These are phyloP conservation scores for Argyresthia goedartella DNA, from an alignment of 2,888 invertebrate genomes.

Conservation along the genomic window DNA sequence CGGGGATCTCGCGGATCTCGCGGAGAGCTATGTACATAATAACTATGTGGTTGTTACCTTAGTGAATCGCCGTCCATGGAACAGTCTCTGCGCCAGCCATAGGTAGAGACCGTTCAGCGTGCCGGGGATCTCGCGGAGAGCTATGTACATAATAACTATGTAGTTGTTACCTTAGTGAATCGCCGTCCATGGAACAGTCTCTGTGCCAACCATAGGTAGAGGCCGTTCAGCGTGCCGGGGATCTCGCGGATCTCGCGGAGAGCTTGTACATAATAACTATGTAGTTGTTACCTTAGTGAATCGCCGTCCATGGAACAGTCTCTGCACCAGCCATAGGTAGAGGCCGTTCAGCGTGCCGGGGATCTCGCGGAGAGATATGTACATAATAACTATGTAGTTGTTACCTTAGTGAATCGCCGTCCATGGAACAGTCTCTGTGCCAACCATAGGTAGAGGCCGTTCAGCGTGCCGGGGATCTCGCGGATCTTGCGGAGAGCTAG, in stretches of 20 bases:
- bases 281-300: constrained; percentile 64
- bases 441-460: constrained; percentile 95
- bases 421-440: constrained; percentile 92
- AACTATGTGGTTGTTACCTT: neutral
- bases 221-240: constrained; percentile 94
- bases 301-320: constrained; percentile 88
- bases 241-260: constrained; percentile 93
- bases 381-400: no score
- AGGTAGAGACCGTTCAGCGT: constrained; percentile 95
- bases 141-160: no score
- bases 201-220: constrained; percentile 96
- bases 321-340: constrained; percentile 94
- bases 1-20: no score
- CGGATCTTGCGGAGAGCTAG: constrained; percentile 89
- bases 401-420: constrained; percentile 80
- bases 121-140: constrained; percentile 94
- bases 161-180: constrained; percentile 65
- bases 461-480: constrained; percentile 95
- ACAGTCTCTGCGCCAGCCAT: constrained; percentile 94
- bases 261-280: constrained; percentile 60
- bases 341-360: constrained; percentile 96
- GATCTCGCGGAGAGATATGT: constrained; percentile 92
- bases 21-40: no score
- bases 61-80: constrained; percentile 88
- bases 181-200: constrained; percentile 89